Percentiles rank a stretch among this genome's conserved stretches.
phyloP scores from a whole-genome alignment of 2,797 vertebrate species.

The Peromyscus melanophrys region DNA sequence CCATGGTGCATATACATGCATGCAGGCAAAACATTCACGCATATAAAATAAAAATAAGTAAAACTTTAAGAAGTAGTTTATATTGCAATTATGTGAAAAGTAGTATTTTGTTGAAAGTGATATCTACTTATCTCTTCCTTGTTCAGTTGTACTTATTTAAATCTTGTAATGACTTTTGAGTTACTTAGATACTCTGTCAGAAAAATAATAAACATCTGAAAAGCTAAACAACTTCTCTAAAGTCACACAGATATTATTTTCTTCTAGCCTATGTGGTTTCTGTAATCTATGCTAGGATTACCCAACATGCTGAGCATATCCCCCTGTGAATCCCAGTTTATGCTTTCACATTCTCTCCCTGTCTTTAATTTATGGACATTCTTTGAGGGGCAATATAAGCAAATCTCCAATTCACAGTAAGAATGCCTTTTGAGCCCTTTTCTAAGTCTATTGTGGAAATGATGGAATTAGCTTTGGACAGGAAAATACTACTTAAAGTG shows the following conservation, averaged over 20 bases:
- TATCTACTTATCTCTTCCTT: not conserved
- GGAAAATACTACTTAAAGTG: not conserved
- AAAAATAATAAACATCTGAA: not conserved
- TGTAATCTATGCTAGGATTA: not conserved
- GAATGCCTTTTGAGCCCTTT: not conserved
- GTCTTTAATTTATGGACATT: not conserved
- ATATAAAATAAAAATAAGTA: not conserved
- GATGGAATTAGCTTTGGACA: constrained; percentile 10
- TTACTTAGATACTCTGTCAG: not conserved
- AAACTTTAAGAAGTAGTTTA: constrained; percentile 43
- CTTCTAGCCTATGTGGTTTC: not conserved
- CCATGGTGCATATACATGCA: not conserved
- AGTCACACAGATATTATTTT: not conserved
- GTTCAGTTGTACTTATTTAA: not conserved
- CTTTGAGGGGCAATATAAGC: not conserved
- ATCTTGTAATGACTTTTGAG: not conserved
- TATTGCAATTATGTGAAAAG: not conserved
- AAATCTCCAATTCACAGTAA: not conserved
- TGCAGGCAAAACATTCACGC: not conserved
- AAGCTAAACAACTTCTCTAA: not conserved
- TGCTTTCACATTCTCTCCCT: not conserved
- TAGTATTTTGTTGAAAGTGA: not conserved
- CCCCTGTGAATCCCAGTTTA: not conserved
- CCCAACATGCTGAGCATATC: not conserved
- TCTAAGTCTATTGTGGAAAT: not conserved